These are phyloP conservation scores for Rhodinocichla rosea DNA, from an alignment of 2,113 vertebrate species.

Conservation along the genomic window DNA sequence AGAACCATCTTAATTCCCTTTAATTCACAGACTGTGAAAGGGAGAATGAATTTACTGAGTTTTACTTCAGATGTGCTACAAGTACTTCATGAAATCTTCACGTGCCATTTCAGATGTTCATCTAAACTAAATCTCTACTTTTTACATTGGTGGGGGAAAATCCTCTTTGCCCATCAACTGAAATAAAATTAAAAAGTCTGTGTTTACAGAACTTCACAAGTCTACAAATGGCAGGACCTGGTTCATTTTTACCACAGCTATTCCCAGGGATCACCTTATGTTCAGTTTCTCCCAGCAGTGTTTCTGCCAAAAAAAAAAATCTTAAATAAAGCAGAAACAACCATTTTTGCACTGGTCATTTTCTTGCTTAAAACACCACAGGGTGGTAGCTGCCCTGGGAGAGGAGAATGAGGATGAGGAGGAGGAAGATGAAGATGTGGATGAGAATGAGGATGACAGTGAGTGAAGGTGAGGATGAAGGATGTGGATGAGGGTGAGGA, in stretches of 20 bases:
- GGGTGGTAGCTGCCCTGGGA: not conserved
- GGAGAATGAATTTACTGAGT: not conserved
- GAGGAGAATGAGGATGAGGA: not conserved
- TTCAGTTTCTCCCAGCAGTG: fast-evolving
- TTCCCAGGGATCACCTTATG: fast-evolving
- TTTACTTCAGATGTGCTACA: not conserved
- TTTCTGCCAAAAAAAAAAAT: not conserved
- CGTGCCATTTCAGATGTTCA: fast-evolving
- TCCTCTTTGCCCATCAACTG: not conserved
- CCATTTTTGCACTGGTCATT: fast-evolving
- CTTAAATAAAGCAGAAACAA: fast-evolving
- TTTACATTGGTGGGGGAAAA: not conserved
- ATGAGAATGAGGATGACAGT: too few relatives aligned
- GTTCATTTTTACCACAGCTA: not conserved
- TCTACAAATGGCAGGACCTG: not conserved
- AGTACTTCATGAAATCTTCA: not conserved
- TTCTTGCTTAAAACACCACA: fast-evolving
- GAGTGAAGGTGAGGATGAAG: too few relatives aligned
- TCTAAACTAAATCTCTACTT: not conserved
- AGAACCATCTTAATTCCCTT: not conserved
- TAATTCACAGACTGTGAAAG: not conserved
- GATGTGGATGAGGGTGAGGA: fast-evolving
- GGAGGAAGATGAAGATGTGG: too few relatives aligned
- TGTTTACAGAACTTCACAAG: not conserved
- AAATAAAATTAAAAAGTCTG: too few relatives aligned